phyloP scores from a whole-genome alignment of 2,113 vertebrate species.

The Anoura caudifer region DNA sequence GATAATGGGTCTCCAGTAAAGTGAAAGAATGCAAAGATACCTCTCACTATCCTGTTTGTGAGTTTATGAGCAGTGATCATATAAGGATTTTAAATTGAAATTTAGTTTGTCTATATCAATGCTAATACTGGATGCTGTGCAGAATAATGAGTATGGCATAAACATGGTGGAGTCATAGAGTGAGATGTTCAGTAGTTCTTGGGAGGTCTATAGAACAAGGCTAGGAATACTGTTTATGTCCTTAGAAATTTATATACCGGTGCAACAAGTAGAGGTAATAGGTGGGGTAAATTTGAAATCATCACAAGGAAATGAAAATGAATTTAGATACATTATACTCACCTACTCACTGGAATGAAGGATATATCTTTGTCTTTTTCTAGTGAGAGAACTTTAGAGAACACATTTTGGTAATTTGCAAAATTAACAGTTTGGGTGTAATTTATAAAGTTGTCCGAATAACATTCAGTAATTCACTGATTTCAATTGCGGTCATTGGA shows the following conservation, averaged over 20 bases:
- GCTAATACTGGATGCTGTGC: not conserved
- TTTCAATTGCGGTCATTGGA: not conserved
- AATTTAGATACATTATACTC: not conserved
- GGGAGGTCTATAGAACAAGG: not conserved
- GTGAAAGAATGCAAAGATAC: not conserved
- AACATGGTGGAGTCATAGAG: not conserved
- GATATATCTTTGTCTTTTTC: not conserved
- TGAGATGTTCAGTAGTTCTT: not conserved
- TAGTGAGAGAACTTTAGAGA: not conserved
- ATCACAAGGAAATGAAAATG: not conserved
- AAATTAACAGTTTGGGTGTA: not conserved
- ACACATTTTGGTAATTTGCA: not conserved
- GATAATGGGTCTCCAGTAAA: not conserved
- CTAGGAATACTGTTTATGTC: not conserved
- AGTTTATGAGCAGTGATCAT: not conserved
- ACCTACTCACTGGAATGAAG: not conserved
- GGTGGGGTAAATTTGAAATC: not conserved
- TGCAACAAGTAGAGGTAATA: not conserved
- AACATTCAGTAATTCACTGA: not conserved
- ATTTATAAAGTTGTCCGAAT: not conserved
- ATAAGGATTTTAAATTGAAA: not conserved
- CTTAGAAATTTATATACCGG: not conserved
- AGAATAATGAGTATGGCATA: not conserved
- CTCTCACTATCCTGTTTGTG: not conserved
- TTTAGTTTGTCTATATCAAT: not conserved